These are phyloP conservation scores for Turdus rufiventris DNA, from an alignment of 2,113 vertebrate species.

Conservation along the genomic window DNA sequence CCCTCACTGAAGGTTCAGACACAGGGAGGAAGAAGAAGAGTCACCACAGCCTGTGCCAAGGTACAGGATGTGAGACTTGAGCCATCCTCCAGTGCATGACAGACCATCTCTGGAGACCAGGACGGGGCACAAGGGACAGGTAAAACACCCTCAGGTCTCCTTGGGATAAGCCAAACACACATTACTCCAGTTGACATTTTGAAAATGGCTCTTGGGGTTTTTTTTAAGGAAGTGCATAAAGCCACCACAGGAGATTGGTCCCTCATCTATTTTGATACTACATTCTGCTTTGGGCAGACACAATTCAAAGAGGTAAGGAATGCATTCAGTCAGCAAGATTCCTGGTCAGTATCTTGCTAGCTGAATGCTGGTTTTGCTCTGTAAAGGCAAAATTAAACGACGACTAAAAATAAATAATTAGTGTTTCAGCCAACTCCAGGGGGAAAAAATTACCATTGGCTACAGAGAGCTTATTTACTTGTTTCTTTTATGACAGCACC, in stretches of 20 bases:
- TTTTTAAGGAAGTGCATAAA: not conserved
- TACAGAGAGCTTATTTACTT: not conserved
- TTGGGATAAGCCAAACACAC: not conserved
- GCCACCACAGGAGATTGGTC: not conserved
- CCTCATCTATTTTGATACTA: not conserved
- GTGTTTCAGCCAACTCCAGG: not conserved
- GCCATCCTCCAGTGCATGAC: not conserved
- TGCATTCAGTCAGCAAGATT: not conserved
- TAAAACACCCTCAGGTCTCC: not conserved
- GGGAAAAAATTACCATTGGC: not conserved
- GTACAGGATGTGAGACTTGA: not conserved
- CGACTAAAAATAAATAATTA: not conserved
- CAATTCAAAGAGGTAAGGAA: not conserved
- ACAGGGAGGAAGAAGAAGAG: not conserved
- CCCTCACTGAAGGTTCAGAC: not conserved
- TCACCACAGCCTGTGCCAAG: not conserved
- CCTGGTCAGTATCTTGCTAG: not conserved
- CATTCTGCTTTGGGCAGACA: not conserved
- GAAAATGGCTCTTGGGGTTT: not conserved
- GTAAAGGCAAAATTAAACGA: not conserved
- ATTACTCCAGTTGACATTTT: not conserved
- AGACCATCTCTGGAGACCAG: not conserved
- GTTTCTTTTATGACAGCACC: not conserved
- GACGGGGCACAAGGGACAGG: accelerated
- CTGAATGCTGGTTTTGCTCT: not conserved